Evolutionary conservation across 2,113 vertebrate genomes (phyloP), one percentile per base, ranked within the genome.

Genomic region (Crotophaga sulcirostris): DNA sequence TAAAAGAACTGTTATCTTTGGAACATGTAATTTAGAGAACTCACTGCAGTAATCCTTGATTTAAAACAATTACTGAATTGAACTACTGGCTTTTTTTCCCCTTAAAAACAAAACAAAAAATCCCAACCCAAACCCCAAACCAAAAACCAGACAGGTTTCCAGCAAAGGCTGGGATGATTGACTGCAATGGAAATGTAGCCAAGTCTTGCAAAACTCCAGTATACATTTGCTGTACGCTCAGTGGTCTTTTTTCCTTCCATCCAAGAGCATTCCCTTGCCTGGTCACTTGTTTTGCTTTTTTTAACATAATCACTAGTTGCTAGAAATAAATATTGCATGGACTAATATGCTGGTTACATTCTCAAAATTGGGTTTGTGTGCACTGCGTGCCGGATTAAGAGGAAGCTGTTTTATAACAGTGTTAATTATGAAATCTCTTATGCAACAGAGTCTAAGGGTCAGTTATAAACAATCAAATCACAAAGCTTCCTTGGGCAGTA

Each of bases 11-110:
- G 64, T 74, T 94, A 74, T 89, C 52, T 94, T 91, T 96, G 84
- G 60, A 95, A 84, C 69, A 10, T 87, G 47, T 66, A 87, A 93
- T 89, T 93, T 96, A 64, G 38, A 84, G 64, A 84, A 59, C 69
- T 84, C 16, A 11, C 42, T 91, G 81, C 89, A 91, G 47, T 82
- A 84, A 78, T 84, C 55, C 76, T 91, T 58, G 73, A 89, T 89
- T 96, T 96, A 81, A 81, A 94, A 87, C 80, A 87, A 89, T 89
- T 96, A 81, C 87, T 76, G 44, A n/a, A 38, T 72, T 87, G 18
- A 88, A 93, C 42, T 51, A 59, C 51, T 94, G 84, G 72, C 5
- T 15, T 77, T 90, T 90, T 91, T 87, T n/a, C 10, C n/a, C 47
- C 72, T 86, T 68, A 60, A 83, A 95, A 91, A 40, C 55, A 81